phyloP scores from a whole-genome alignment of 2,113 vertebrate species.

The Cyprinodon brontotheroides region DNA sequence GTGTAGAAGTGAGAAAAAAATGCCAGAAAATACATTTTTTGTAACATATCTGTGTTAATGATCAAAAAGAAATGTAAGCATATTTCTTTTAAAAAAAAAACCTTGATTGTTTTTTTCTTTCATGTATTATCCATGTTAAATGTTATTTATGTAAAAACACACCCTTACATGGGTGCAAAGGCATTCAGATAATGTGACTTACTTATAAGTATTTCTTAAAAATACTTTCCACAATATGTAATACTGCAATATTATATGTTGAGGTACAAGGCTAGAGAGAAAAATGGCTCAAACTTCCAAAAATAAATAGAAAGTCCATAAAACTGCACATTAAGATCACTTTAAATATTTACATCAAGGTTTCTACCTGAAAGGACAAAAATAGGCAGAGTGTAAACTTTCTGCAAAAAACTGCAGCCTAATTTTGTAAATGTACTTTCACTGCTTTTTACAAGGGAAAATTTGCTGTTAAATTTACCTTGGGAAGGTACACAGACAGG shows the following conservation, averaged over 20 bases:
- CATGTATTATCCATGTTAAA: not conserved
- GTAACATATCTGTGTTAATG: not conserved
- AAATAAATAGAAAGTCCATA: not conserved
- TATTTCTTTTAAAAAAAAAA: not conserved
- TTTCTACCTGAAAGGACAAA: not conserved
- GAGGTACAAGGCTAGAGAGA: not conserved
- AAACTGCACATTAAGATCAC: not conserved
- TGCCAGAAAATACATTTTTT: not conserved
- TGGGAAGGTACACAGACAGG: conserved; percentile 61
- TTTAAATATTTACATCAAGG: not conserved
- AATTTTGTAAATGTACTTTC: conserved; percentile 1
- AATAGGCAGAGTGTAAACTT: not conserved
- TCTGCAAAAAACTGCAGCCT: not conserved
- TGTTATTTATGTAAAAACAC: not conserved
- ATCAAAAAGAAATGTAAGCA: not conserved
- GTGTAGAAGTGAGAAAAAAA: not conserved
- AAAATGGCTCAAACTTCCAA: not conserved
- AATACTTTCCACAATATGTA: too few relatives aligned
- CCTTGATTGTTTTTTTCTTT: too few relatives aligned
- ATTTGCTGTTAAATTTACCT: conserved; percentile 56
- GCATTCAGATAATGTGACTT: too few relatives aligned
- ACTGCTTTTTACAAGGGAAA: conserved; percentile 26
- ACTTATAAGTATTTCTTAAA: too few relatives aligned
- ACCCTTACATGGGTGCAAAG: not conserved
- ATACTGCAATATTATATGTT: not conserved